Evolutionary conservation across 1,140 invertebrate genomes (phyloP).

Genomic region (Maniola jurtina): DNA sequence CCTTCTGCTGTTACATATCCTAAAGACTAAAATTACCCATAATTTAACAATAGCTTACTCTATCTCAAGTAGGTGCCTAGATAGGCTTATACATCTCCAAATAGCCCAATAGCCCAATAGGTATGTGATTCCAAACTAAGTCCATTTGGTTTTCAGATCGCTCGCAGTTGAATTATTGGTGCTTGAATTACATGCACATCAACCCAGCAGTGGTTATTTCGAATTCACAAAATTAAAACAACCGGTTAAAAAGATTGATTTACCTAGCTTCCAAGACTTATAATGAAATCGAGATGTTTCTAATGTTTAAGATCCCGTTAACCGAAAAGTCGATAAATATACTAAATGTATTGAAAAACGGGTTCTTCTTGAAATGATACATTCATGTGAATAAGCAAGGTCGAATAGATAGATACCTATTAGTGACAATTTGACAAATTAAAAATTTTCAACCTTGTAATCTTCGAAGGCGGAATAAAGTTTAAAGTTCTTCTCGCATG

Average conservation of each 20-base stretch:
- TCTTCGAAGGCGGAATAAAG: neutral
- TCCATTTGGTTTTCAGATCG: no score
- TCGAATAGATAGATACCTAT: neutral
- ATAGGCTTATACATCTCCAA: no score
- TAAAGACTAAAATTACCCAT: no score
- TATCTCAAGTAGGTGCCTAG: no score
- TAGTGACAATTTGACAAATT: neutral
- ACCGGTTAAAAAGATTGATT: conserved; percentile 9
- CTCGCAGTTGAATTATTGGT: no score
- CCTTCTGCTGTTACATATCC: no score
- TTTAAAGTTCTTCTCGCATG: neutral
- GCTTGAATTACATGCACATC: no score
- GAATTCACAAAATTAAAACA: neutral
- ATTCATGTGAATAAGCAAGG: neutral
- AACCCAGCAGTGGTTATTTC: neutral
- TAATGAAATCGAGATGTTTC: conserved; percentile 8
- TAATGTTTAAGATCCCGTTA: conserved; percentile 12
- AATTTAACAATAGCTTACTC: no score
- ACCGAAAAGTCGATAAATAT: neutral
- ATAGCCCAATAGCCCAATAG: no score
- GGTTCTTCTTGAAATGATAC: neutral
- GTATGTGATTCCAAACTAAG: no score
- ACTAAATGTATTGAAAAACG: neutral
- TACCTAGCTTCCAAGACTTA: neutral
- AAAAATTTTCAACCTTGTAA: neutral